Base-by-base conservation (phyloP, 2,113 vertebrate genomes). In the Conger conger region DNA sequence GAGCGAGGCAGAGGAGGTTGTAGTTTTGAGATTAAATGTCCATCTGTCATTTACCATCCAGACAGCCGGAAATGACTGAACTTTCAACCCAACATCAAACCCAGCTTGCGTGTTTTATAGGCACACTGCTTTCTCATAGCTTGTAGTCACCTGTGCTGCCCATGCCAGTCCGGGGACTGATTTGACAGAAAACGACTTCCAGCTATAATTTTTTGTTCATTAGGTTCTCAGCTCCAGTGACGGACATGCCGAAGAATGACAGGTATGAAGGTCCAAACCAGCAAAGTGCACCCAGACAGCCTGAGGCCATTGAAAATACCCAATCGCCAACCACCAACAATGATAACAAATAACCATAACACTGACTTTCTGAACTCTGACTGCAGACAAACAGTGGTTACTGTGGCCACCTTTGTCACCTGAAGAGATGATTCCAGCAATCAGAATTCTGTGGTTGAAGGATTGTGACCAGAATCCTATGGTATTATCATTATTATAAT, bases 391-490 rank as follows among this genome's bases (percentile, higher is more conserved):
- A 54, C 8, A 30, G 50, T 30, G 2, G 30, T 20, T 7, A 45
- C 50, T 23, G 8, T 27, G 8, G 57, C 23, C 42, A 0, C 79
- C 9, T 7, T 50, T n/a, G 38, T 8, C 36, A 15, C n/a, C 90
- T 18, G 40, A 27, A 13, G 27, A 20, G 83, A 87, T 50, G 23
- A 33, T 87, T 33, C 87, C 87, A 85, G 87, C 27, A 79, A 88
- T 80, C 92, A 90, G 92, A 93, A 93, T 91, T 88, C 87, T 13
- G 45, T 82, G 84, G 87, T 86, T 87, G 85, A 80, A 89, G 90
- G 85, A 84, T 80, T 84, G 87, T 53, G 8, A 27, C 20, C 57
- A 63, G 23, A 63, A 63, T 27, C 57, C 4, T 42, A 42, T 1
- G 9, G 9, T 42, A 42, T 6, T 42, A 42, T 1, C 9, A 42